Base-by-base conservation (phyloP, 2,888 invertebrate genomes). In the Mayetiola destructor region DNA sequence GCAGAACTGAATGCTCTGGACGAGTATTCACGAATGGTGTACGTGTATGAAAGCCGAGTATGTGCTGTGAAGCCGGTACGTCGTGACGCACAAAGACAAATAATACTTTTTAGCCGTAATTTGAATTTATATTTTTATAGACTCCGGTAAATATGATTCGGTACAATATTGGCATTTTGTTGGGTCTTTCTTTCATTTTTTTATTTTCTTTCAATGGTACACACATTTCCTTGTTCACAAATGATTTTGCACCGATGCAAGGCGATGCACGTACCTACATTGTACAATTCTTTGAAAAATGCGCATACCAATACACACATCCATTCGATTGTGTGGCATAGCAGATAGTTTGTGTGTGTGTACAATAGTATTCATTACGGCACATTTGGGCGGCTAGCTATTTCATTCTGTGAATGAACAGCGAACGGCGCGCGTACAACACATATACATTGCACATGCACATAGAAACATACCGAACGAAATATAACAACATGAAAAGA, bases 191-290 rank as follows among this genome's bases (percentile, higher is more conserved):
- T 16, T 36, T 12, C n/a, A 12, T 36, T 14, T 12, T 14, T n/a
- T n/a, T n/a, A n/a, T n/a, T n/a, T n/a, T n/a, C n/a, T 27, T 14
- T 6, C 27, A n/a, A 2, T n/a, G 48, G 2, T 16, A 48, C 23
- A 48, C 48, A 6, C 8, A n/a, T n/a, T n/a, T 27, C 3, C 23
- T 5, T 39, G 36, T 12, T 9, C 16, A 39, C 5, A 16, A 18
- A 18, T 39, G 36, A 23, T 10, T 23, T 10, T 42, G 27, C 48
- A 27, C 48, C 27, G 23, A 27, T 48, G 48, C 48, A 48, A 27
- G 48, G 27, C 27, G 23, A 48, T 48, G 48, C 29, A 48, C 48
- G n/a, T n/a, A 48, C n/a, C n/a, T n/a, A n/a, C n/a, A n/a, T n/a
- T 27, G 27, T 27, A 48, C 14, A 14, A 18, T n/a, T 48, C 14